phyloP scores from a whole-genome alignment of 2,797 vertebrate species.

The Bryconaethiops microstoma region DNA sequence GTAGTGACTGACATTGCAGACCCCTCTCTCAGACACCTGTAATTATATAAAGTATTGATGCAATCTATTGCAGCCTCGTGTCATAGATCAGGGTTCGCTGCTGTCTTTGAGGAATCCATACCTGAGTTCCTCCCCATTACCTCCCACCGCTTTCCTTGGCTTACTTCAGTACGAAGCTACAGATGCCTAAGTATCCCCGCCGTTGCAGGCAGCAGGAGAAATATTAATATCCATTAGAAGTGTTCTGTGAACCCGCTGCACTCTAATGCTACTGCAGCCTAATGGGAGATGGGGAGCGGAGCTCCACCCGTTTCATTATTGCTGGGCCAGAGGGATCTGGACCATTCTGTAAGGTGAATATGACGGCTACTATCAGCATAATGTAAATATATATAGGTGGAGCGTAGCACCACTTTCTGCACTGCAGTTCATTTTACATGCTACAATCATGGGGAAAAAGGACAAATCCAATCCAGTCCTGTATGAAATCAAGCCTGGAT shows the following conservation, averaged over 20 bases:
- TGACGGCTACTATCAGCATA: background rate
- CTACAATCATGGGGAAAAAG: no score
- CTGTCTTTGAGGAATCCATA: conserved; percentile 22
- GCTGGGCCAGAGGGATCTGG: conserved; percentile 27
- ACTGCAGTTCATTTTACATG: background rate
- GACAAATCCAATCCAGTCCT: no score
- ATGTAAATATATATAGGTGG: background rate
- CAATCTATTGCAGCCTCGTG: conserved; percentile 32
- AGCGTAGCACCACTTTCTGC: background rate
- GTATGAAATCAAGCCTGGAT: no score
- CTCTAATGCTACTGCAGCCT: conserved; percentile 44
- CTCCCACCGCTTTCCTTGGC: conserved; percentile 27
- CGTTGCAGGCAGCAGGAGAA: conserved; percentile 49
- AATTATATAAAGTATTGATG: conserved; percentile 41
- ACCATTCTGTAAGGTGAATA: conserved; percentile 32
- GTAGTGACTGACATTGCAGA: conserved; percentile 18
- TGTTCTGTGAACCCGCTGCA: conserved; percentile 45
- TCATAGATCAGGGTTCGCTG: conserved; percentile 14
- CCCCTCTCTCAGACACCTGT: conserved; percentile 30
- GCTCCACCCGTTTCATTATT: conserved; percentile 33
- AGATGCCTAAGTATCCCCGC: conserved; percentile 48
- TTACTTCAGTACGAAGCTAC: conserved; percentile 39
- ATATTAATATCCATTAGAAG: conserved; percentile 60
- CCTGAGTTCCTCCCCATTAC: conserved; percentile 24
- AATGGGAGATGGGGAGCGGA: conserved; percentile 44